phyloP scores from a whole-genome alignment of 1,140 invertebrate species.

The Polypedilum pembai region DNA sequence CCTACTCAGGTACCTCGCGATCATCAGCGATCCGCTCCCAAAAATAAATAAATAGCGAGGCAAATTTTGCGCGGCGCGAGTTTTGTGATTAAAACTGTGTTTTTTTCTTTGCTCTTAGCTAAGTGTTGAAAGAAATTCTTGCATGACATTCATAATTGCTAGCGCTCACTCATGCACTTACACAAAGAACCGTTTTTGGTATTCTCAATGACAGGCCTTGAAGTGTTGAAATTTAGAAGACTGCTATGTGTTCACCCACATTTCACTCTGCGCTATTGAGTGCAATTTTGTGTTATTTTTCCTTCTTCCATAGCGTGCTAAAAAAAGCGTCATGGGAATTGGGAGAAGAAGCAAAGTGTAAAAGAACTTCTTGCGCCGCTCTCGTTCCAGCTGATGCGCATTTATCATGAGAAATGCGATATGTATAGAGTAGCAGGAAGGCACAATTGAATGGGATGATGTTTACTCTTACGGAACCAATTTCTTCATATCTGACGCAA shows the following conservation, averaged over 20 bases:
- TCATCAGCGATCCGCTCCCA: slow-evolving; percentile 10
- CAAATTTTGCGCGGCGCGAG: no score
- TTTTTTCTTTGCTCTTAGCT: not conserved
- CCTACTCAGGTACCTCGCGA: not conserved
- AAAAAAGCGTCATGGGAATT: slow-evolving; percentile 3
- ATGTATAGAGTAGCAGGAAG: no score
- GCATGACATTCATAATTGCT: slow-evolving; percentile 9
- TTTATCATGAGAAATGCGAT: not conserved
- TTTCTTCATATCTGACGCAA: slow-evolving; percentile 7
- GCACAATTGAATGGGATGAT: not conserved
- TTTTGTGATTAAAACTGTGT: not conserved
- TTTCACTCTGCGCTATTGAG: not conserved
- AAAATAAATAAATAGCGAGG: not conserved
- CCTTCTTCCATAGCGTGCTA: not conserved
- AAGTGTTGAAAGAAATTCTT: slow-evolving; percentile 18
- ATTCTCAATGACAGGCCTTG: not conserved
- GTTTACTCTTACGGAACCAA: slow-evolving; percentile 11
- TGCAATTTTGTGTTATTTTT: not conserved
- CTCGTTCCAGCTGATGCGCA: slow-evolving; percentile 1
- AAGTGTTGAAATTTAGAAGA: not conserved
- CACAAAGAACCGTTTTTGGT: not conserved
- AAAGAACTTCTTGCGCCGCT: not conserved
- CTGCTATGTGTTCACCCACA: not conserved
- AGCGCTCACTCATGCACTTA: slow-evolving; percentile 9
- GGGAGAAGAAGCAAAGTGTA: not conserved